Conservation (phyloP, 2,888 invertebrate species). For the Apamea monoglypha region DNA sequence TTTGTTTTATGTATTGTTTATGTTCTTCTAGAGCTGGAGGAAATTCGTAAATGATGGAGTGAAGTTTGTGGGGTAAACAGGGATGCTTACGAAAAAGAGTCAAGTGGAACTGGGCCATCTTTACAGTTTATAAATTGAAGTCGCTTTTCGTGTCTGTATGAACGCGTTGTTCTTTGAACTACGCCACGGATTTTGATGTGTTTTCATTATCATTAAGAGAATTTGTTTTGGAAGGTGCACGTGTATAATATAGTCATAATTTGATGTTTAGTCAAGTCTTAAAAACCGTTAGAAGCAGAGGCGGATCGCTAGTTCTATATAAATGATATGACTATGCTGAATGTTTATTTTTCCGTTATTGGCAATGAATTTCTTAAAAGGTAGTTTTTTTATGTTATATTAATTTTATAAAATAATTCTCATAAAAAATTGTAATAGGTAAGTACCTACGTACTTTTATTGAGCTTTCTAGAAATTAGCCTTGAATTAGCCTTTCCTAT, state of each 20-base stretch:
- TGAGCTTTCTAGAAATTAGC: not conserved
- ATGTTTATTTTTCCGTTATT: not conserved
- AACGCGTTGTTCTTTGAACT: not conserved
- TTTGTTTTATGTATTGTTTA: conserved; percentile 55
- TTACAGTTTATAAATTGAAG: not conserved
- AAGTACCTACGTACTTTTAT: not conserved
- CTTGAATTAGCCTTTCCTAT: not conserved
- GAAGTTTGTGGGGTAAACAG: conserved; percentile 23
- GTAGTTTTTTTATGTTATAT: not conserved
- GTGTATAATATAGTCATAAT: not conserved
- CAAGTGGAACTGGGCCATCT: conserved; percentile 2
- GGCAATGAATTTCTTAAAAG: not conserved
- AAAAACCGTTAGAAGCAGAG: not conserved
- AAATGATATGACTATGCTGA: not conserved
- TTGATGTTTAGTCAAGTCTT: not conserved
- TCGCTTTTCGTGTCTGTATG: not conserved
- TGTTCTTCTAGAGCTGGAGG: conserved; percentile 22
- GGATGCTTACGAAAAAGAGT: not conserved
- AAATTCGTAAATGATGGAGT: conserved; percentile 36
- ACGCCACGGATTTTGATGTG: not conserved
- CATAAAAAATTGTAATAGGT: too few relatives aligned
- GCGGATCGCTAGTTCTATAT: not conserved
- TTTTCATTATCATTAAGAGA: not conserved
- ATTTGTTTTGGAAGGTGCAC: not conserved
- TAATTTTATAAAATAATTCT: too few relatives aligned